Evolutionary conservation across 2,113 vertebrate genomes (phyloP), one percentile per base, ranked within the genome.

Genomic region (Sinocyclocheilus anophthalmus): DNA sequence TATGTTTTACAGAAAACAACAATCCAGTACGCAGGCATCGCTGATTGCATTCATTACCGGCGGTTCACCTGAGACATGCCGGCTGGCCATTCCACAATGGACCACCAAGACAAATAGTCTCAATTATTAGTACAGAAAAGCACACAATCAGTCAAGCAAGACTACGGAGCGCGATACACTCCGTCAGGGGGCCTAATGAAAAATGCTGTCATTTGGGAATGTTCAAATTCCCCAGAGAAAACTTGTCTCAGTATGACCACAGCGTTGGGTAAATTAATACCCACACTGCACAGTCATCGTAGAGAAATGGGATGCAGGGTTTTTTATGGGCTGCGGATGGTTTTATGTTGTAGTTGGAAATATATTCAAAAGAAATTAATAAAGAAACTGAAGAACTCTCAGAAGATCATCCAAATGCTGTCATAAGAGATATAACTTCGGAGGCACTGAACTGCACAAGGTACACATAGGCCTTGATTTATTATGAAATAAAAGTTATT

Each of bases 21-120:
- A 65, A 86, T 88, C 77, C 75, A 90, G 87, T 87, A 88, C 67
- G 63, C 75, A 76, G 57, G 81, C 75, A 45, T 72, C 59, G 18
- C 8, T 6, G 83, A 77, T 76, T 67, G 73, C 77, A 87, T 84
- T 84, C 81, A 72, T 87, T 87, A 87, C 67, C 48, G 22, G 30
- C 24, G 24, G 24, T 37, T 88, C 90, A 76, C 70, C 65, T 12
- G 85, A 92, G 91, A 92, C 53, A 65, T 24, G 9, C 73, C 81
- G 53, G 84, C 81, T 86, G 86, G 88, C 33, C 37, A 1, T 42
- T 89, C 90, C 86, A 91, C 89, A 75, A 88, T 76, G 85, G 85
- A 84, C 87, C 89, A 89, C 79, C 0, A 45, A 91, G 92, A 94
- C 92, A 89, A 92, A 93, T 92, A 92, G 89, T 89, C 92, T 94